Percentiles rank a stretch among this genome's conserved stretches.
Evolutionary conservation across 2,888 invertebrate species (phyloP).

Genomic region (Spisula subtruncata): DNA sequence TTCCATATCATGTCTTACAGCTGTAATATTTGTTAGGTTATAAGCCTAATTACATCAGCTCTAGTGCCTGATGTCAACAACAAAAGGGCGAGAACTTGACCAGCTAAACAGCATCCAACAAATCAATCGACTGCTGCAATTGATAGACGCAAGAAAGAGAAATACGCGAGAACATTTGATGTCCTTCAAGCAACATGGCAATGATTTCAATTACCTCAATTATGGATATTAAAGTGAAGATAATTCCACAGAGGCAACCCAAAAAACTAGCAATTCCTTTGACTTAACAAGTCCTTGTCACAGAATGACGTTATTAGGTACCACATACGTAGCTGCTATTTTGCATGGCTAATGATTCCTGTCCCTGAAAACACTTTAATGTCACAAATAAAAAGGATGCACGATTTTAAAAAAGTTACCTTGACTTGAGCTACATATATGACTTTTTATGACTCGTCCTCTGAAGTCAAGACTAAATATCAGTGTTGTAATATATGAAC

Average conservation of each 20-base stretch:
- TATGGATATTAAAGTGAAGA: conserved; percentile 11
- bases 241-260: not conserved
- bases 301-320: not conserved
- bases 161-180: not conserved
- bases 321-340: too few species aligned
- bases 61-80: not conserved
- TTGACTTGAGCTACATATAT: too few species aligned
- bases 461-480: too few species aligned
- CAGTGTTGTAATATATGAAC: too few species aligned
- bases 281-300: conserved; percentile 16
- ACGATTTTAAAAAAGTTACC: too few species aligned
- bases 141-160: not conserved
- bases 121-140: not conserved
- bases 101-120: not conserved
- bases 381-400: too few species aligned
- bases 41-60: too few species aligned
- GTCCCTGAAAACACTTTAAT: too few species aligned
- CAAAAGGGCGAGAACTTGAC: conserved; percentile 1
- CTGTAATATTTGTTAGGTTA: too few species aligned
- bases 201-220: conserved; percentile 14
- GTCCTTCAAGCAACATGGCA: not conserved
- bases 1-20: too few species aligned
- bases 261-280: not conserved
- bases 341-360: too few species aligned
- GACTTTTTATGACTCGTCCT: too few species aligned